A percentile compares a stretch with the other conserved stretches of the same genome.
Conservation (phyloP, 2,888 invertebrate species). For the Rhopalosiphum nymphaeae region DNA sequence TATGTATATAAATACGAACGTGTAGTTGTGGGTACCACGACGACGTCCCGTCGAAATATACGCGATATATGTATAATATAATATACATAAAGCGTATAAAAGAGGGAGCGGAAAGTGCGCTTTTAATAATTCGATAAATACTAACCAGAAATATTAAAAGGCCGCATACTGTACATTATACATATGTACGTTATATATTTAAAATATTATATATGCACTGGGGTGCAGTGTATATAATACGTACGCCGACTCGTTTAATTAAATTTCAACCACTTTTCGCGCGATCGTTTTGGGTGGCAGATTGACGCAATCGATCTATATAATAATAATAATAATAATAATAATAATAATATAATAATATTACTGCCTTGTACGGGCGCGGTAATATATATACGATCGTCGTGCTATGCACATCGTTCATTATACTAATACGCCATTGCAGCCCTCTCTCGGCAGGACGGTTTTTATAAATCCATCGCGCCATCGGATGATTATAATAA, state of each 20-base stretch:
- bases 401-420: not conserved
- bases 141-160: conserved; percentile 55
- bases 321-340: conserved; percentile 10
- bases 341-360: not conserved
- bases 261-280: conserved; percentile 57
- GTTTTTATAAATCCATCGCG: conserved; percentile 27
- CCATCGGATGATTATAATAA: conserved; percentile 31
- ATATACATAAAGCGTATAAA: not conserved
- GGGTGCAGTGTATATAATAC: not conserved
- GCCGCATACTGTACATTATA: not conserved
- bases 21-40: not conserved
- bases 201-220: not conserved
- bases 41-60: not conserved
- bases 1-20: not conserved
- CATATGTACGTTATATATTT: not conserved
- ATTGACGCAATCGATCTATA: conserved; percentile 43
- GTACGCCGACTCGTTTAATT: conserved; percentile 51
- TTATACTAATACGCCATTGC: conserved; percentile 12
- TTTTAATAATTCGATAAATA: conserved; percentile 45
- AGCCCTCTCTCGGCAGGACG: not conserved
- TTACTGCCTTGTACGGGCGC: not conserved
- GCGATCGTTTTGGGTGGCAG: conserved; percentile 17
- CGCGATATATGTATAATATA: not conserved
- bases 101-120: conserved; percentile 5
- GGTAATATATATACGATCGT: not conserved